Base-by-base conservation (phyloP, 2,888 invertebrate species). In the Patella ulyssiponensis region DNA sequence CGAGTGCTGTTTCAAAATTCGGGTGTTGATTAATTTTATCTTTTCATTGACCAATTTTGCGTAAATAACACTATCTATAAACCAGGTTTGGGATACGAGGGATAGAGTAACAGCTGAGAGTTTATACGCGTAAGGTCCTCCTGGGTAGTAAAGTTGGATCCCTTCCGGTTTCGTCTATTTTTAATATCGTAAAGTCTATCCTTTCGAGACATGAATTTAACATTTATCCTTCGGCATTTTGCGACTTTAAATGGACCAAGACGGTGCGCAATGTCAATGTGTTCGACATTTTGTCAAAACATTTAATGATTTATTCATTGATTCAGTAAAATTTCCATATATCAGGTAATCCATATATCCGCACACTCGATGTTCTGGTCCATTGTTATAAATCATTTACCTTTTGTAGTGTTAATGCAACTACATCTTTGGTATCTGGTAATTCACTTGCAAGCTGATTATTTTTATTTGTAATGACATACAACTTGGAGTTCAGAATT, bases 161-260 rank as follows among this genome's bases (percentile, higher is more conserved):
- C 20, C 0, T 17, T 20, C 20, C 9, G 20, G 14, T n/a, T n/a
- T 20, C 20, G 5, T 58, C 58, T 17, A n/a, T 58, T 58, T 20
- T 58, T 5, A 7, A 58, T 58, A 7, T 15, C 58, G 5, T 58
- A 7, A 58, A 58, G 17, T 58, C 15, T 58, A 5, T 17, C 17
- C 58, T 58, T 58, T n/a, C 58, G n/a, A n/a, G 14, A 58, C 58
- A 58, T 58, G 58, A 58, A 58, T 20, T 58, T 58, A 17, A 58
- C 58, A 58, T 15, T 58, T 58, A 58, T 58, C 2, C 54, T 1
- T 54, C 54, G 12, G 12, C 17, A 15, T 54, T 17, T 54, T 17
- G 2, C 12, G 12, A 15, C 14, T 15, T 15, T 17, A 17, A 54
- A 54, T 15, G 54, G 54, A 54, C 54, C 54, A 12, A 54, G 17